These are phyloP conservation scores for Phataginus tricuspis DNA, from an alignment of 2,797 vertebrate species.

Conservation along the genomic window DNA sequence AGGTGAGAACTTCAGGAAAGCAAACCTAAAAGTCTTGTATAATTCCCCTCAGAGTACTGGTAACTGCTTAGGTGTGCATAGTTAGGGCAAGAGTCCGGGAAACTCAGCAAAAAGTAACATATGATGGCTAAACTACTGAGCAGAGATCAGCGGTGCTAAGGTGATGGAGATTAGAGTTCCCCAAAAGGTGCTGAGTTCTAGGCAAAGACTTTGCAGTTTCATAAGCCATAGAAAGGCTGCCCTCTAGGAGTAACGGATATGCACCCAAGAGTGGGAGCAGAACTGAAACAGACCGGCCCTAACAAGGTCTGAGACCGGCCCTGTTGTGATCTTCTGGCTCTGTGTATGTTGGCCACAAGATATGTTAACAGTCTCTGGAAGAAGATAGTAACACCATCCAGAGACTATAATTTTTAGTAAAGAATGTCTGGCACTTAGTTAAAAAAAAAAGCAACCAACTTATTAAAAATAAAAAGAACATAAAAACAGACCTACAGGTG, in stretches of 20 bases:
- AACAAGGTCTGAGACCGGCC: neutral
- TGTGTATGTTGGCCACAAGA: neutral
- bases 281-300: neutral
- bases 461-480: slow-evolving; percentile 19
- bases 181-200: neutral
- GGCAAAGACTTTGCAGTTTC: neutral
- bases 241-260: neutral
- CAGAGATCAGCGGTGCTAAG: neutral
- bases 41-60: neutral
- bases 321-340: neutral
- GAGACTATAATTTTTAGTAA: neutral
- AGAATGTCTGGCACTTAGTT: neutral
- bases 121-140: neutral
- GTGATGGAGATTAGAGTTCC: neutral
- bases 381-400: neutral
- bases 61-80: neutral
- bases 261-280: neutral
- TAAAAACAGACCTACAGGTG: neutral
- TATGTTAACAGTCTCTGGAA: neutral
- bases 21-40: neutral
- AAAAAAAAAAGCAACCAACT: neutral
- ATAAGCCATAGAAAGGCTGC: neutral
- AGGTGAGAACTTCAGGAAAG: neutral
- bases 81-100: neutral
- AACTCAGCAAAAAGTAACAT: neutral